These are phyloP conservation scores for Drosophila tripunctata DNA, from an alignment of 2,888 invertebrate genomes.

Conservation along the genomic window DNA sequence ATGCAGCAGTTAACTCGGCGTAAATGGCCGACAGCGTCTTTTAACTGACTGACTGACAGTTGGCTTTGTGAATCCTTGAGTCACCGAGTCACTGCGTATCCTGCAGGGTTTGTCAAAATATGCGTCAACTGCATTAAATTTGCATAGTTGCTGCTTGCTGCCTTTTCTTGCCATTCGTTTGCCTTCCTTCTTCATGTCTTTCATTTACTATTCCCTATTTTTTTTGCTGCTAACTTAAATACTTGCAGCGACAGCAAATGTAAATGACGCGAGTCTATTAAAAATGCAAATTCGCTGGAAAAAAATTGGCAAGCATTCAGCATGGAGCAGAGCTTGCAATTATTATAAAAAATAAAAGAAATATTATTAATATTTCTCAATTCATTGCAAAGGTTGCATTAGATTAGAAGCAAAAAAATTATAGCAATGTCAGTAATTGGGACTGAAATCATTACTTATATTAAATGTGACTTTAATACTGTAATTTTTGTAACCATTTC, in stretches of 20 bases:
- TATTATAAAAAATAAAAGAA: neutral
- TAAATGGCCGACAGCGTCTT: slow-evolving; percentile 38
- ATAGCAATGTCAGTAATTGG: neutral
- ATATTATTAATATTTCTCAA: neutral
- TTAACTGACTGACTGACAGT: slow-evolving; percentile 43
- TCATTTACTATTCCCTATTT: slow-evolving; percentile 5
- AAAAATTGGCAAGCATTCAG: neutral
- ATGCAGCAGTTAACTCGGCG: slow-evolving; percentile 5
- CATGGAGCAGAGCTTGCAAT: neutral
- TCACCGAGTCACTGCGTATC: slow-evolving; percentile 15
- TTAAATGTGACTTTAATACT: too few species aligned
- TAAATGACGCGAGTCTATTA: slow-evolving; percentile 50
- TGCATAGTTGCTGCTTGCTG: slow-evolving; percentile 33
- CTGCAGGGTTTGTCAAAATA: slow-evolving; percentile 43
- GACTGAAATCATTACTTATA: neutral
- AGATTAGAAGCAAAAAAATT: neutral
- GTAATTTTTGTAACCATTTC: too few species aligned
- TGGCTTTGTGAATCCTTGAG: slow-evolving; percentile 18
- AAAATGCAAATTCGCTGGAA: slow-evolving; percentile 14
- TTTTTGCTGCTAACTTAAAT: slow-evolving; percentile 19
- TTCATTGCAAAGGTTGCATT: neutral
- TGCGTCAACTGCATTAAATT: slow-evolving; percentile 71
- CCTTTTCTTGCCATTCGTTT: neutral
- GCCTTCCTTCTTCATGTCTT: neutral
- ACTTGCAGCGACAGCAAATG: slow-evolving; percentile 49